These are phyloP conservation scores for Agrilus cyanescens DNA, from an alignment of 2,888 invertebrate species.

Conservation along the genomic window DNA sequence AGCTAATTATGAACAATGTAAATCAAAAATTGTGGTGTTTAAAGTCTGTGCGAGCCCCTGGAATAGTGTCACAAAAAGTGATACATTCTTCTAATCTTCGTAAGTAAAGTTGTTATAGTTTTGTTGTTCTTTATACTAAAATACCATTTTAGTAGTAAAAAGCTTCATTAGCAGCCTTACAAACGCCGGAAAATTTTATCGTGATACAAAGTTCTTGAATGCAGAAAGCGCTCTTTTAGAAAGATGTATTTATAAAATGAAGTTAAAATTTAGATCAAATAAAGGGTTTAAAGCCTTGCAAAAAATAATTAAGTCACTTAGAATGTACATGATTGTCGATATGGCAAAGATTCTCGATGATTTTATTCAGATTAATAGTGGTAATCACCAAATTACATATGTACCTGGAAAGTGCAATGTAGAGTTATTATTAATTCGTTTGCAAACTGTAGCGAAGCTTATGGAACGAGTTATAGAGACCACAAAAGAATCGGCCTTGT, in stretches of 20 bases:
- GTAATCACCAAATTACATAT: slow-evolving; percentile 13
- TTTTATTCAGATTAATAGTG: slow-evolving; percentile 13
- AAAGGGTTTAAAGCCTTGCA: slow-evolving; percentile 39
- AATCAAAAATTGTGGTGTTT: too few relatives aligned
- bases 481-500: slow-evolving; percentile 27
- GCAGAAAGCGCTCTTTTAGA: slow-evolving; percentile 35
- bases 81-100: too few relatives aligned
- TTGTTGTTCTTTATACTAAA: too few relatives aligned
- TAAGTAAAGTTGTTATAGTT: too few relatives aligned
- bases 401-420: slow-evolving; percentile 38
- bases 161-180: slow-evolving; percentile 4
- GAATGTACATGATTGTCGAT: slow-evolving; percentile 31
- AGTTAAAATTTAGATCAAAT: slow-evolving; percentile 38
- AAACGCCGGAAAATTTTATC: slow-evolving; percentile 21
- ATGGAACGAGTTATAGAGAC: slow-evolving; percentile 32
- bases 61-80: too few relatives aligned
- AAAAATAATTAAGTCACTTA: slow-evolving; percentile 23
- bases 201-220: slow-evolving; percentile 25
- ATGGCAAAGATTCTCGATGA: slow-evolving; percentile 21
- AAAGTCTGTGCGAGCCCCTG: too few relatives aligned
- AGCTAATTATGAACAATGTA: too few relatives aligned
- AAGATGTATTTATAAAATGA: slow-evolving; percentile 36
- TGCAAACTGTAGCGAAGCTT: slow-evolving; percentile 38
- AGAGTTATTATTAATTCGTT: slow-evolving; percentile 35
- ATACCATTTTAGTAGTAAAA: too few relatives aligned